Evolutionary conservation across 2,113 vertebrate species (phyloP).

Genomic region (Dicentrarchus labrax): DNA sequence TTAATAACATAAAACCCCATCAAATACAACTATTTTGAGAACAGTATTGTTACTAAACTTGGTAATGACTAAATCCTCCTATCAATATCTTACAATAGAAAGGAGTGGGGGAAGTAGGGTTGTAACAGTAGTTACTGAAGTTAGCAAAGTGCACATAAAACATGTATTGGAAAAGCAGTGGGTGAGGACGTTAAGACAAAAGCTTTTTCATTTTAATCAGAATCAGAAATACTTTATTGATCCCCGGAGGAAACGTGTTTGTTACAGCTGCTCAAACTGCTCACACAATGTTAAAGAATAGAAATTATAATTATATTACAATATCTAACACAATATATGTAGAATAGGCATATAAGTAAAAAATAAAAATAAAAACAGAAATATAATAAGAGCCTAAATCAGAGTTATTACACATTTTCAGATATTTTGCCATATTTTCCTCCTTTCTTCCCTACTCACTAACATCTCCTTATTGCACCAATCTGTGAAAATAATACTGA

Average conservation of each 20-base stretch:
- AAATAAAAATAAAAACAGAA: too few relatives aligned
- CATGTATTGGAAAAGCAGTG: not conserved
- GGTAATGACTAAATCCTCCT: not conserved
- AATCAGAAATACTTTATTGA: too few relatives aligned
- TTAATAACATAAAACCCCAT: not conserved
- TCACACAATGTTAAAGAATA: too few relatives aligned
- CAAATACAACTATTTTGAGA: constrained; percentile 25
- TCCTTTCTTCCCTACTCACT: not conserved
- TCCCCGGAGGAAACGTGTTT: too few relatives aligned
- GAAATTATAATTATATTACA: too few relatives aligned
- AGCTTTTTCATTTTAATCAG: too few relatives aligned
- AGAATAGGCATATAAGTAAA: too few relatives aligned
- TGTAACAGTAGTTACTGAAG: not conserved
- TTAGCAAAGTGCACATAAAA: not conserved
- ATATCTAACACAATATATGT: too few relatives aligned
- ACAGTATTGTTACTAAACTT: constrained; percentile 17
- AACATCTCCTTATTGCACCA: not conserved
- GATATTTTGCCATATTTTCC: not conserved
- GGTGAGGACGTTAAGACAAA: too few relatives aligned
- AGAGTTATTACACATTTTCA: not conserved
- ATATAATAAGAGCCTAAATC: too few relatives aligned
- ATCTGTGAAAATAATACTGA: constrained; percentile 14
- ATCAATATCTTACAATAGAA: constrained; percentile 2
- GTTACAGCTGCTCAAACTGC: too few relatives aligned
- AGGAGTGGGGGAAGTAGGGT: not conserved